These are phyloP conservation scores for Calidris pygmaea DNA, from an alignment of 2,113 vertebrate genomes.

Conservation along the genomic window DNA sequence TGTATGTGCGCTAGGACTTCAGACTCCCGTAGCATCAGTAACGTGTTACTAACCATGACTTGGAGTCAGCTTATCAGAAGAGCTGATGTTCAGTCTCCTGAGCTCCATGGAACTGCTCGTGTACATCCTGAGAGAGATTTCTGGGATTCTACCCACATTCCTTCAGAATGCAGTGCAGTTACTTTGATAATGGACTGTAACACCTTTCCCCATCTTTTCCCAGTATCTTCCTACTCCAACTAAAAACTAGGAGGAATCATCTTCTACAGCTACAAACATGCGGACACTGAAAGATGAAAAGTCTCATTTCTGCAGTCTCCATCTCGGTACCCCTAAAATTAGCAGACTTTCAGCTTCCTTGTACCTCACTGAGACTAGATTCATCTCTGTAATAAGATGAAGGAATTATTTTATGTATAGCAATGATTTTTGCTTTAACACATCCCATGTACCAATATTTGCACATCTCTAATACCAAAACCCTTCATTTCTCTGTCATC, in stretches of 20 bases:
- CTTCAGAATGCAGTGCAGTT: background rate
- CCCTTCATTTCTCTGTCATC: slow-evolving; percentile 35
- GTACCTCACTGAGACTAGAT: background rate
- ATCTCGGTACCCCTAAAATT: background rate
- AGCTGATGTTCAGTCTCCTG: background rate
- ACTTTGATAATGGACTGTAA: background rate
- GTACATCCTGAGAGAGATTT: background rate
- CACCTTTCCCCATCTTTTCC: background rate
- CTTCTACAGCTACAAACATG: background rate
- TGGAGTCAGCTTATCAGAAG: background rate
- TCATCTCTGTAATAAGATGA: background rate
- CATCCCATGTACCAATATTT: background rate
- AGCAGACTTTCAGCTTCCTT: background rate
- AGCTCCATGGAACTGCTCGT: background rate
- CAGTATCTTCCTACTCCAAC: background rate
- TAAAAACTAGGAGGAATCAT: background rate
- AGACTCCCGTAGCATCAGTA: background rate
- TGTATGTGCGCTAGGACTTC: background rate
- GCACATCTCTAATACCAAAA: slow-evolving; percentile 34
- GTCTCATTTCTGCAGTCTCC: background rate
- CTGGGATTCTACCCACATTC: background rate
- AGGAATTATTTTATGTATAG: slow-evolving; percentile 14
- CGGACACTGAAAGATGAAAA: background rate
- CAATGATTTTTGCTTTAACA: slow-evolving; percentile 12
- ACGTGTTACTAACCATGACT: background rate